These are phyloP conservation scores for Itoplectis maculator DNA, from an alignment of 2,888 invertebrate genomes.

Conservation along the genomic window DNA sequence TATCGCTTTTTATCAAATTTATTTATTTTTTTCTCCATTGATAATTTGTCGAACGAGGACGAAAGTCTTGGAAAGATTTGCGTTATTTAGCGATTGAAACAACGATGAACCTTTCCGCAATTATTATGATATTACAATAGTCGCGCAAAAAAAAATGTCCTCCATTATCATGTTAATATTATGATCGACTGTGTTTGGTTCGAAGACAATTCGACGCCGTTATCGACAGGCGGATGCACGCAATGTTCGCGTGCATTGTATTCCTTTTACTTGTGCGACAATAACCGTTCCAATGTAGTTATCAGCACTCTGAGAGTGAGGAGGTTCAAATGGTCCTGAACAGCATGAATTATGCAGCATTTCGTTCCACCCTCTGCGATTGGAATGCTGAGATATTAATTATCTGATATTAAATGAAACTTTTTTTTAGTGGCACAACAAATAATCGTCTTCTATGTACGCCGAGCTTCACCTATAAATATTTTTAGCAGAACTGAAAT, in stretches of 20 bases:
- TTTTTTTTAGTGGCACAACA: constrained; percentile 37
- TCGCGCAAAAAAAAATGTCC: constrained; percentile 42
- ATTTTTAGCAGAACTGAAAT: constrained; percentile 40
- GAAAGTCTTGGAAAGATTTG: constrained; percentile 32
- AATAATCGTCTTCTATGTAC: constrained; percentile 30
- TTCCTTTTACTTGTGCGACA: constrained; percentile 60
- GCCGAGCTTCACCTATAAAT: constrained; percentile 20
- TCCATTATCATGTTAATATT: constrained; percentile 29
- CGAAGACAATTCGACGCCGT: constrained; percentile 18
- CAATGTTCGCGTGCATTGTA: constrained; percentile 27
- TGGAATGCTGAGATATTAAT: not conserved
- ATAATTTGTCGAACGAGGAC: not conserved
- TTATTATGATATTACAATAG: constrained; percentile 15
- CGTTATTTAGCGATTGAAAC: constrained; percentile 14
- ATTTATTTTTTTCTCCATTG: not conserved
- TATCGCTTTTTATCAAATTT: not conserved
- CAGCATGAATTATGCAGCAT: constrained; percentile 27
- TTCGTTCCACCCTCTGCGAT: not conserved
- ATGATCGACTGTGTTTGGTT: constrained; percentile 3
- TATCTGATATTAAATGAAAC: not conserved
- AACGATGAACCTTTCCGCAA: not conserved
- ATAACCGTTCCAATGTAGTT: constrained; percentile 55
- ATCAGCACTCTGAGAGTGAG: constrained; percentile 17
- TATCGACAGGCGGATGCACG: constrained; percentile 9
- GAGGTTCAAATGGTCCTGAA: constrained; percentile 25